Percentiles rank a stretch among this genome's conserved stretches.
Evolutionary conservation across 2,888 invertebrate species (phyloP).

Genomic region (Dryococelus australis): DNA sequence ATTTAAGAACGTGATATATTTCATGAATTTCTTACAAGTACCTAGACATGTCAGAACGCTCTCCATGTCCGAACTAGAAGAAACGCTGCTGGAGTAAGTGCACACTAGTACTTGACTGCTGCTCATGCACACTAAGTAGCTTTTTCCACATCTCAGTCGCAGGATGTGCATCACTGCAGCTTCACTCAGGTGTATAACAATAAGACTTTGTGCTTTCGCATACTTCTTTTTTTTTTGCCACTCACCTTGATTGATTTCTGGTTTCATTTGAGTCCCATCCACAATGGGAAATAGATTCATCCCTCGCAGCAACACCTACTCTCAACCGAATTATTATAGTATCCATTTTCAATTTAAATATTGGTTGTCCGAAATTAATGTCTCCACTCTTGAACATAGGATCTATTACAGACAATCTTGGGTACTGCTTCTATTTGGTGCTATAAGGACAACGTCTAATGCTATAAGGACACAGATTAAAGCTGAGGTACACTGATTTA

Average conservation of each 20-base stretch:
- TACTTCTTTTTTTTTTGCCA: not conserved
- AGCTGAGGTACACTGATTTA: no score
- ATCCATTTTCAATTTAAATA: no score
- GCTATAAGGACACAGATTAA: no score
- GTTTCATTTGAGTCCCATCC: not conserved
- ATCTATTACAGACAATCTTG: no score
- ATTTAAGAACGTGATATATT: not conserved
- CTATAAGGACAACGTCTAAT: no score
- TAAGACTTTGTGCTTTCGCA: not conserved
- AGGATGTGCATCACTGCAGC: not conserved
- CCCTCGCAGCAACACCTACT: no score
- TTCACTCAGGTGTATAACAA: not conserved
- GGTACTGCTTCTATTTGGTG: no score
- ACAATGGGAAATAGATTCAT: no score
- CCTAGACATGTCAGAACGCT: not conserved
- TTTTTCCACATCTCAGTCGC: slow-evolving; percentile 6
- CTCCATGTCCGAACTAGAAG: not conserved
- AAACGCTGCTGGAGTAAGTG: not conserved
- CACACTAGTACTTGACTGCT: not conserved
- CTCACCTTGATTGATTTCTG: not conserved
- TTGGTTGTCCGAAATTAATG: no score
- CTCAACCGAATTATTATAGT: no score
- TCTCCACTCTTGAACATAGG: no score
- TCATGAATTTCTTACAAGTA: not conserved
- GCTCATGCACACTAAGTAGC: not conserved